Conservation (phyloP, 2,797 vertebrate genomes). For the Iguana delicatissima region DNA sequence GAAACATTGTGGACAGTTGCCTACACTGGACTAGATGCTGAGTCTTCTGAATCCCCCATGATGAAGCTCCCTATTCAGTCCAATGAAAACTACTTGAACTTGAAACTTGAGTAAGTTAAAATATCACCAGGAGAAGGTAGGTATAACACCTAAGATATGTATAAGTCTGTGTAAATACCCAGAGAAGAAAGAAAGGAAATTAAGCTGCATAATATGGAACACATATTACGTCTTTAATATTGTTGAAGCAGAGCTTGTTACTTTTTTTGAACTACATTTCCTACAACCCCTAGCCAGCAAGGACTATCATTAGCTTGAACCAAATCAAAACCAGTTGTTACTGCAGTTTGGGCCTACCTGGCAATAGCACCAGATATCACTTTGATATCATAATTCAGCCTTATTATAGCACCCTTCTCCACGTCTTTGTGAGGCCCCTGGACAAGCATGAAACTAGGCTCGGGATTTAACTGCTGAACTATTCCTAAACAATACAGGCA, state of each 20-base stretch:
- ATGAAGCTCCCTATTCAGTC: not conserved
- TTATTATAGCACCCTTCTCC: no score
- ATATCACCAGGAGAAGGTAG: not conserved
- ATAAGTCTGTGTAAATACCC: no score
- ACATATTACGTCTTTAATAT: not conserved
- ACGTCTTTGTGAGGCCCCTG: no score
- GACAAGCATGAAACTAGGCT: no score
- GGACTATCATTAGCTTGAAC: not conserved
- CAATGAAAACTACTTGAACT: not conserved
- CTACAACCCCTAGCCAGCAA: no score
- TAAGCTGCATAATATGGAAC: not conserved
- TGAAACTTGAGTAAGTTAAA: not conserved
- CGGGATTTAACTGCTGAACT: no score
- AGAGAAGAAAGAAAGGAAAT: not conserved
- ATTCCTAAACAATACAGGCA: no score
- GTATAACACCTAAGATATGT: not conserved
- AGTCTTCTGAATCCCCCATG: not conserved
- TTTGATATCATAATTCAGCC: no score
- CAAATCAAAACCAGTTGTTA: not conserved
- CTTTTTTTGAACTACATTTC: no score
- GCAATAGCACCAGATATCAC: no score
- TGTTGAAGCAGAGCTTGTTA: not conserved
- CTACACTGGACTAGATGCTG: not conserved
- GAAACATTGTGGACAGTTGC: not conserved
- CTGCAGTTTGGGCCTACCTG: no score